These are phyloP conservation scores for Euura lappo DNA, from an alignment of 1,140 invertebrate species.

Conservation along the genomic window DNA sequence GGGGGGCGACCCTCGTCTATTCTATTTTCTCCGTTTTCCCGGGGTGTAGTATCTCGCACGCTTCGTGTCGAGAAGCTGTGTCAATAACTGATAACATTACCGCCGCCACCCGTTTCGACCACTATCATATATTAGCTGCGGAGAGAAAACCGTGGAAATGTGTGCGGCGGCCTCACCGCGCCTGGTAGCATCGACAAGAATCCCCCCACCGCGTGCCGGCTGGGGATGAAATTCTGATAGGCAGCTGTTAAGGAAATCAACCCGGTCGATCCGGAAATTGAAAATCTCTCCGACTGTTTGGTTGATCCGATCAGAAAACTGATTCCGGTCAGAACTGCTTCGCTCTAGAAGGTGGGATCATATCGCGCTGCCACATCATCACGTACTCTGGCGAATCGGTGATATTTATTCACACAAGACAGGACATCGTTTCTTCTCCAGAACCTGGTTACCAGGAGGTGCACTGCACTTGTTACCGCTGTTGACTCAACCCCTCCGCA, in stretches of 20 bases:
- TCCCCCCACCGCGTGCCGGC: not conserved
- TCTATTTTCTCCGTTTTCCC: not conserved
- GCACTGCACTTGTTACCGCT: not conserved
- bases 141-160: not conserved
- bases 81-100: conserved; percentile 16
- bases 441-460: not conserved
- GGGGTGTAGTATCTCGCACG: not conserved
- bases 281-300: conserved; percentile 20
- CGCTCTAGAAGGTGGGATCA: too few species aligned
- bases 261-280: conserved; percentile 26
- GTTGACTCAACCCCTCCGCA: not conserved
- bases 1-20: conserved; percentile 12
- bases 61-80: not conserved
- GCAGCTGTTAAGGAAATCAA: conserved; percentile 27
- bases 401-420: not conserved
- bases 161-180: too few species aligned
- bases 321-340: conserved; percentile 8
- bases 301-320: conserved; percentile 13
- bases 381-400: not conserved
- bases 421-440: not conserved
- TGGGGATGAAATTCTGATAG: conserved; percentile 16
- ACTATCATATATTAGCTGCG: conserved; percentile 13
- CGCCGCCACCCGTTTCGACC: conserved; percentile 11
- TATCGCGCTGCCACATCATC: not conserved
- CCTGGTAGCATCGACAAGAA: conserved; percentile 3